phyloP scores from a whole-genome alignment of 2,888 invertebrate genomes.

The Callinectes sapidus region DNA sequence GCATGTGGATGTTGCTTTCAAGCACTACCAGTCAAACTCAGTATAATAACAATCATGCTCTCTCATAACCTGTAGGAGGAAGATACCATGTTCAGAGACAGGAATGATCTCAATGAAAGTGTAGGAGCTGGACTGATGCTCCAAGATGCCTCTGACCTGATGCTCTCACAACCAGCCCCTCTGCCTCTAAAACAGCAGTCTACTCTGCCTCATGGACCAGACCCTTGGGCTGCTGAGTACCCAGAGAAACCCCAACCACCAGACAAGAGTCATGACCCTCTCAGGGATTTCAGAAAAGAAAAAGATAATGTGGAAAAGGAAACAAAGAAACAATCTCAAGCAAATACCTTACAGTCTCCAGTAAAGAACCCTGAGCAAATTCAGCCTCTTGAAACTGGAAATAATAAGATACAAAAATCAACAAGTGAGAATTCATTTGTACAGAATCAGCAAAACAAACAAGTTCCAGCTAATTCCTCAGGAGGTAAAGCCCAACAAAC shows the following conservation, averaged over 20 bases:
- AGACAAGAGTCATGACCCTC: slow-evolving; percentile 37
- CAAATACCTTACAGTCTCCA: slow-evolving; percentile 3
- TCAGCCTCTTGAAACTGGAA: not conserved
- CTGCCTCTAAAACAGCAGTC: not conserved
- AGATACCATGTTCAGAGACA: slow-evolving; percentile 40
- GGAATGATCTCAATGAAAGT: slow-evolving; percentile 43
- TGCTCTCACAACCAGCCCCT: not conserved
- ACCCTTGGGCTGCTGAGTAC: slow-evolving; percentile 42
- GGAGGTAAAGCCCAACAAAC: not conserved
- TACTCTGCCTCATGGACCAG: slow-evolving; percentile 45
- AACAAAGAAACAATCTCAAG: not conserved
- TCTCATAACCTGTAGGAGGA: slow-evolving; percentile 51
- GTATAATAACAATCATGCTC: not conserved
- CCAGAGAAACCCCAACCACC: not conserved
- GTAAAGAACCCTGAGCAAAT: not conserved
- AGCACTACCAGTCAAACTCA: not conserved
- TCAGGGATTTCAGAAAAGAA: slow-evolving; percentile 28
- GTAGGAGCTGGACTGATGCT: slow-evolving; percentile 41
- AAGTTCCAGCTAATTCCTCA: not conserved
- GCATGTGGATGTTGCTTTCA: not conserved
- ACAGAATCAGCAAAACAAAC: not conserved
- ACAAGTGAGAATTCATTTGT: not conserved
- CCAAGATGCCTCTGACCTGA: slow-evolving; percentile 54
- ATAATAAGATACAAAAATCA: not conserved
- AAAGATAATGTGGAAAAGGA: slow-evolving; percentile 27